Base-by-base conservation (phyloP, 1,140 invertebrate species). In the Macrotrachela quadricornifera region DNA sequence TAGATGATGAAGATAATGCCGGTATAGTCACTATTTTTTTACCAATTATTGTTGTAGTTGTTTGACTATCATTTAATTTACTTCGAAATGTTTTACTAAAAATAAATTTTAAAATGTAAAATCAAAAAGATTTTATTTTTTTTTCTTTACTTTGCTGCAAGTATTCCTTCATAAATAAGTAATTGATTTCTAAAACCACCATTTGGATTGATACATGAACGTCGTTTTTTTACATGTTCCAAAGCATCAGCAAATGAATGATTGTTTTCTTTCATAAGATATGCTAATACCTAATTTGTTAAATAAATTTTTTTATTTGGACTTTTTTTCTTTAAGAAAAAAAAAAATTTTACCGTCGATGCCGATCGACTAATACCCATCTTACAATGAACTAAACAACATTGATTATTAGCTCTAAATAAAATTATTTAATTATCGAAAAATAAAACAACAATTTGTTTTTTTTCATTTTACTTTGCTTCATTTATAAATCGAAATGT, bases 341-440 rank as follows among this genome's bases (percentile, higher is more conserved):
- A 4, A 30, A 30, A 8, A 30, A 30, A 4, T 30, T 30, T 90
- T 11, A 30, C 21, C 14, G 94, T 91, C 0, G 88, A 92, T 1
- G 90, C 90, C 3, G 90, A 95, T 46, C 86, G 74, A 65, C 87
- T 92, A 15, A 96, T 83, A 9, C 90, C 90, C 87, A 95, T 95
- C 71, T 94, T 94, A 69, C 90, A 96, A 65, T 96, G 90, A 21
- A 95, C 88, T 50, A 96, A 71, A 16, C 92, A 85, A 70, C 88
- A 88, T 10, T 82, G 21, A 30, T 30, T 30, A 30, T 30, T 30
- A 30, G 21, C 21, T 30, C 21, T 30, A 30, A 30, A 30, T 30
- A 30, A n/a, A n/a, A n/a, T n/a, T n/a, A n/a, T n/a, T n/a, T n/a
- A n/a, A n/a, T n/a, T n/a, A n/a, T n/a, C n/a, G n/a, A n/a, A n/a